Percentiles rank a stretch among this genome's conserved stretches.
phyloP scores from a whole-genome alignment of 2,113 vertebrate genomes.

The Pogonocichla stellata region DNA sequence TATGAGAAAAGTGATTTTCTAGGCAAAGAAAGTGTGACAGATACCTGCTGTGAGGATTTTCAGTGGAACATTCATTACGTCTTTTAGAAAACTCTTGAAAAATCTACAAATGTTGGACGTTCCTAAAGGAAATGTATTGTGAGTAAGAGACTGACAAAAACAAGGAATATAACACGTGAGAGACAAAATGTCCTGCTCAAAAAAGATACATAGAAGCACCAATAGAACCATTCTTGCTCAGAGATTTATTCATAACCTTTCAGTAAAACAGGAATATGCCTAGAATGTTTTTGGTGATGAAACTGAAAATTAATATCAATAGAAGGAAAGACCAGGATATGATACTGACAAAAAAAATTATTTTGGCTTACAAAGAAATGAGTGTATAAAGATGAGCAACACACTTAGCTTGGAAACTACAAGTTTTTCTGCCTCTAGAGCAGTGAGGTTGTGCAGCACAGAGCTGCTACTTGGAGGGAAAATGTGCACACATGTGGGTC shows the following conservation, averaged over 20 bases:
- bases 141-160: background rate
- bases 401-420: background rate
- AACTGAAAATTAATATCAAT: background rate
- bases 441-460: background rate
- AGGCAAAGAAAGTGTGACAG: background rate
- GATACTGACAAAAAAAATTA: background rate
- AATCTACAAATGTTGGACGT: background rate
- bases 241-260: background rate
- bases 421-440: background rate
- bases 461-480: background rate
- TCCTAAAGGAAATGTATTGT: background rate
- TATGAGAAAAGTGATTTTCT: background rate
- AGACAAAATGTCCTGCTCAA: background rate
- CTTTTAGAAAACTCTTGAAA: background rate
- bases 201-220: background rate
- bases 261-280: background rate
- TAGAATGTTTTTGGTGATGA: background rate
- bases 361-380: background rate
- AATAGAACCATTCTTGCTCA: background rate
- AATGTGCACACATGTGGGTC: background rate
- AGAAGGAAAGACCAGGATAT: background rate
- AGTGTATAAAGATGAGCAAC: background rate
- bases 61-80: background rate
- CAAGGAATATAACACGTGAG: background rate
- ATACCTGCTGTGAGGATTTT: background rate